Evolutionary conservation across 2,113 vertebrate genomes (phyloP).

Genomic region (Boleophthalmus pectinirostris): DNA sequence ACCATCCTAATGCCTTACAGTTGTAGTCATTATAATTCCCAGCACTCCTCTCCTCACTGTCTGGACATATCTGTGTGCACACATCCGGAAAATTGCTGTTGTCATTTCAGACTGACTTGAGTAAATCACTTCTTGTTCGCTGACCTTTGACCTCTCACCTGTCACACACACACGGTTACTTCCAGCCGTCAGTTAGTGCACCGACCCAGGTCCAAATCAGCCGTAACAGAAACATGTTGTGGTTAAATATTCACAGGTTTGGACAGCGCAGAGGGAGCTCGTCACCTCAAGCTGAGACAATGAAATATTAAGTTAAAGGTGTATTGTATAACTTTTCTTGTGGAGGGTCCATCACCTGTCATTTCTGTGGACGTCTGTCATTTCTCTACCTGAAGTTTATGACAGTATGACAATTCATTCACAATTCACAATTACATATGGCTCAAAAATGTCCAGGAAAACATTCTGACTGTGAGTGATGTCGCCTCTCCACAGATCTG

Average conservation of each 20-base stretch:
- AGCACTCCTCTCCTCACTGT: not conserved
- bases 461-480: too few species aligned
- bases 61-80: not conserved
- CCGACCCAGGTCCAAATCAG: slow-evolving; percentile 30
- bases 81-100: slow-evolving; percentile 47
- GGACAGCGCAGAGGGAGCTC: slow-evolving; percentile 1
- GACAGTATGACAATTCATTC: too few species aligned
- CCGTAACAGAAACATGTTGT: slow-evolving; percentile 34
- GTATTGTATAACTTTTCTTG: too few species aligned
- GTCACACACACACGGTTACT: slow-evolving; percentile 35
- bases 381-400: too few species aligned
- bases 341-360: too few species aligned
- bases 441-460: too few species aligned
- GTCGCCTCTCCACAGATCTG: too few species aligned
- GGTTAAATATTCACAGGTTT: slow-evolving; percentile 60
- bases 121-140: slow-evolving; percentile 43
- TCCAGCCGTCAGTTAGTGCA: slow-evolving; percentile 29
- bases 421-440: too few species aligned
- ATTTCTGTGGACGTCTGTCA: too few species aligned
- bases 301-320: slow-evolving; percentile 8
- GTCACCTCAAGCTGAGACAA: slow-evolving; percentile 12
- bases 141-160: slow-evolving; percentile 40
- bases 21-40: not conserved
- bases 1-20: not conserved
- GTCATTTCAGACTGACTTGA: slow-evolving; percentile 39